phyloP scores from a whole-genome alignment of 2,113 vertebrate genomes.

The Crotalus horridus region DNA sequence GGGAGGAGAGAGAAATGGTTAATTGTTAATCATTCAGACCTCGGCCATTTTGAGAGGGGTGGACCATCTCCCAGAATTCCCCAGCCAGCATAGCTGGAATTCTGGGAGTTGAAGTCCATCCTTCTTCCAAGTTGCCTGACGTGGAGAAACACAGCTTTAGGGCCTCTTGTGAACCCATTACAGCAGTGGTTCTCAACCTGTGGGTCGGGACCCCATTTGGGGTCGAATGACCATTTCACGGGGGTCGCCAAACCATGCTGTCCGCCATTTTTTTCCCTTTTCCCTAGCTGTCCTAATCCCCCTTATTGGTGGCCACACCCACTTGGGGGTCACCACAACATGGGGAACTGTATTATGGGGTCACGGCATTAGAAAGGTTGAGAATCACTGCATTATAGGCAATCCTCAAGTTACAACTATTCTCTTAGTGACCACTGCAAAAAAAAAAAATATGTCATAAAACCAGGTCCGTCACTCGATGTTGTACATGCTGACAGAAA shows the following conservation, averaged over 20 bases:
- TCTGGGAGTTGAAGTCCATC: neutral
- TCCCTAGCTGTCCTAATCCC: too few relatives aligned
- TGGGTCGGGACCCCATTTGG: too few relatives aligned
- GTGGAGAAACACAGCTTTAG: neutral
- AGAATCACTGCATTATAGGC: fast-evolving
- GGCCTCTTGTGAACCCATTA: neutral
- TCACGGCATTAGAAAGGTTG: too few relatives aligned
- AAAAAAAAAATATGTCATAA: neutral
- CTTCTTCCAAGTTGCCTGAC: neutral
- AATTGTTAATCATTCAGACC: neutral
- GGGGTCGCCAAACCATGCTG: too few relatives aligned
- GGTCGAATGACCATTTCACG: too few relatives aligned
- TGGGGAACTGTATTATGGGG: too few relatives aligned
- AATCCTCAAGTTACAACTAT: neutral
- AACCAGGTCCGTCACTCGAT: neutral
- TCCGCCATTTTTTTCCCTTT: too few relatives aligned
- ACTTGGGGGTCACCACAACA: too few relatives aligned
- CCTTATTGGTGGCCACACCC: too few relatives aligned
- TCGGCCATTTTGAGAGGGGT: neutral
- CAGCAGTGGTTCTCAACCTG: too few relatives aligned
- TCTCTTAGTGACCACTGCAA: too few relatives aligned
- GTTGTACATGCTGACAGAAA: too few relatives aligned
- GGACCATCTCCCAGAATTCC: neutral
- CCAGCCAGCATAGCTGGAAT: neutral
- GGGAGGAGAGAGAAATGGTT: neutral